Evolutionary conservation across 2,797 vertebrate genomes (phyloP).

Genomic region (Cryptoblepharus egeriae): DNA sequence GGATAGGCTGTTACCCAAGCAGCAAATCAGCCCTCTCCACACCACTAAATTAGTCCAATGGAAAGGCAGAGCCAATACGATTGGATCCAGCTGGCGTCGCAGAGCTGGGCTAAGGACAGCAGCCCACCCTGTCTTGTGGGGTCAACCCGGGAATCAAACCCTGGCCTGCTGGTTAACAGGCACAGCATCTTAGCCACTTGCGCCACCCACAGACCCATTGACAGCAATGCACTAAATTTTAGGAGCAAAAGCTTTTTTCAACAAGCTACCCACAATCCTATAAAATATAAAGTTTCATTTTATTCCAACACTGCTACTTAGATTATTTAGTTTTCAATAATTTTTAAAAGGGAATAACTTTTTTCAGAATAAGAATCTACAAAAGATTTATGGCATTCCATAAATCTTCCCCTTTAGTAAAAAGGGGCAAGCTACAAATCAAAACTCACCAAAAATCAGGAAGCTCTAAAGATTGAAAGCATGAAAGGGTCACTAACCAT

Average conservation of each 20-base stretch:
- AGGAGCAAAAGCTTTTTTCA: background rate
- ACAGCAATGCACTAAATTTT: background rate
- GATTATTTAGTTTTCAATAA: background rate
- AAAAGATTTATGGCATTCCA: slow-evolving; percentile 1
- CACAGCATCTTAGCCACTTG: too few species aligned
- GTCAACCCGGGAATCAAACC: too few species aligned
- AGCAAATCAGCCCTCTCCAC: too few species aligned
- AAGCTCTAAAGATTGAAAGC: slow-evolving; percentile 73
- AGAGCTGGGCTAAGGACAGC: too few species aligned
- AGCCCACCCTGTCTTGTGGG: too few species aligned
- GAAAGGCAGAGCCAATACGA: too few species aligned
- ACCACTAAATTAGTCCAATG: too few species aligned
- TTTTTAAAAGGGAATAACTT: background rate
- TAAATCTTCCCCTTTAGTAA: slow-evolving; percentile 33
- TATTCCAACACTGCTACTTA: background rate
- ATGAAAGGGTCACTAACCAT: slow-evolving; percentile 74
- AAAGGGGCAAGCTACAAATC: background rate
- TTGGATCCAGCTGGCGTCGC: too few species aligned
- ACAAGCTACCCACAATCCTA: background rate
- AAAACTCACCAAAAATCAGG: slow-evolving; percentile 59
- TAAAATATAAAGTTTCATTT: background rate
- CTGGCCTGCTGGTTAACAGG: too few species aligned
- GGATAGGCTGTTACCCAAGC: too few species aligned
- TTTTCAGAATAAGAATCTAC: background rate
- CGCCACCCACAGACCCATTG: too few species aligned